Evolutionary conservation across 2,113 vertebrate species (phyloP).

Genomic region (Anhinga anhinga): DNA sequence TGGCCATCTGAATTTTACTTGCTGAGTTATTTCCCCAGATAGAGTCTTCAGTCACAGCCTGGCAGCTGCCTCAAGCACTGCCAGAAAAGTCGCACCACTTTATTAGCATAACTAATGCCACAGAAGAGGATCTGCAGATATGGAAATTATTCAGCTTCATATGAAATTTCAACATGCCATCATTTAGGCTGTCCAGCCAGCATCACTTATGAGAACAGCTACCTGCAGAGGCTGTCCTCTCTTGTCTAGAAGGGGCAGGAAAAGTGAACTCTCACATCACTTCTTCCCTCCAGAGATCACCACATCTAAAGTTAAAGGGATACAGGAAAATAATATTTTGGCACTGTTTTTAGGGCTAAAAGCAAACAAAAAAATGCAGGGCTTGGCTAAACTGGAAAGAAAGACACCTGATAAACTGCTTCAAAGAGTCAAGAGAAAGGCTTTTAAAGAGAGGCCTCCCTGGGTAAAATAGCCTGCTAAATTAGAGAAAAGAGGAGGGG

Average conservation of each 20-base stretch:
- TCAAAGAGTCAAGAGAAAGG: not conserved
- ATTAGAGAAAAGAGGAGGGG: not conserved
- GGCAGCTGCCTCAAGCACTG: slow-evolving; percentile 40
- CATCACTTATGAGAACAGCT: not conserved
- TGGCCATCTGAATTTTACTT: slow-evolving; percentile 49
- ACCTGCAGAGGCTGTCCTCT: not conserved
- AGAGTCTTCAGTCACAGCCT: slow-evolving; percentile 44
- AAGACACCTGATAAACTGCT: not conserved
- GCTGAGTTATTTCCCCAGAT: slow-evolving; percentile 62
- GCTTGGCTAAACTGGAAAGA: not conserved
- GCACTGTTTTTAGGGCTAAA: not conserved
- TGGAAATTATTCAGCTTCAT: slow-evolving; percentile 3
- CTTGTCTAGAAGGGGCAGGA: not conserved
- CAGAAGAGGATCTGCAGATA: slow-evolving; percentile 24
- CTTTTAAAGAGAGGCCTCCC: fast-evolving
- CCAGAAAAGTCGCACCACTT: slow-evolving; percentile 43
- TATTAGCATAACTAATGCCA: slow-evolving; percentile 57
- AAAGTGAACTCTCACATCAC: not conserved
- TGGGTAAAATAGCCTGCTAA: not conserved
- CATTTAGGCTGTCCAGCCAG: not conserved
- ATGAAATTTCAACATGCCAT: slow-evolving; percentile 13
- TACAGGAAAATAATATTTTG: not conserved
- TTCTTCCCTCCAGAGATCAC: not conserved
- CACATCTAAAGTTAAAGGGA: not conserved
- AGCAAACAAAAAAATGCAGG: not conserved